Base-by-base conservation (phyloP, 1,140 invertebrate species). In the Euwallacea similis region DNA sequence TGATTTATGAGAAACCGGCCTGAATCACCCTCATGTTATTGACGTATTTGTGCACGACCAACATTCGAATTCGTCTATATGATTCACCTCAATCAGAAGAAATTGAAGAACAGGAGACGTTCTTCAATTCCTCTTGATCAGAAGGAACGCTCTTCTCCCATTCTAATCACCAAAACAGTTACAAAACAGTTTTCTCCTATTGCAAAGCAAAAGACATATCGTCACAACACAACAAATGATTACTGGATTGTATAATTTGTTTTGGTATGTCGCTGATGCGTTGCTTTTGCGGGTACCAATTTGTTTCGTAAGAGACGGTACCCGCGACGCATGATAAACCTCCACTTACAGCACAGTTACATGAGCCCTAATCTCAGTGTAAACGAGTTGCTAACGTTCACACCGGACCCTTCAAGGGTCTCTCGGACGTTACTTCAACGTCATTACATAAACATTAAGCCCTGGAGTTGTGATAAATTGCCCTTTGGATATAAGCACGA, bases 221-320 rank as follows among this genome's bases (percentile, higher is more conserved):
- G 55, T 60, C 66, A 21, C 66, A 58, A 59, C 44, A n/a, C 66
- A 58, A 59, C 44, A n/a, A 60, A 10, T 68, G 66, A 59, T 68
- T 68, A 60, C 58, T 42, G 58, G 55, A 47, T 69, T 69, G 60
- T 69, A 69, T 62, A 69, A 69, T 69, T 62, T 61, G 47, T 62
- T 69, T 69, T 62, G 67, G 67, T 69, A 69, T 62, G 67, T 62
- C 60, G 58, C 46, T 62, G 67, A 69, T 62, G 67, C 67, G 60
- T 69, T 62, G 33, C 67, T 11, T 53, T 44, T 42, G 41, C 58
- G 67, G 41, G 67, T 69, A 69, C 67, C 54, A 69, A 69, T 69
- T 69, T 69, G 67, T 69, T 61, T 69, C 67, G 56, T 69, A 69
- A 69, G 58, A 61, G 47, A 55, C 58, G 67, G 42, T 69, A 69